Conservation (phyloP, 2,888 invertebrate genomes). For the Cistogaster globosa region DNA sequence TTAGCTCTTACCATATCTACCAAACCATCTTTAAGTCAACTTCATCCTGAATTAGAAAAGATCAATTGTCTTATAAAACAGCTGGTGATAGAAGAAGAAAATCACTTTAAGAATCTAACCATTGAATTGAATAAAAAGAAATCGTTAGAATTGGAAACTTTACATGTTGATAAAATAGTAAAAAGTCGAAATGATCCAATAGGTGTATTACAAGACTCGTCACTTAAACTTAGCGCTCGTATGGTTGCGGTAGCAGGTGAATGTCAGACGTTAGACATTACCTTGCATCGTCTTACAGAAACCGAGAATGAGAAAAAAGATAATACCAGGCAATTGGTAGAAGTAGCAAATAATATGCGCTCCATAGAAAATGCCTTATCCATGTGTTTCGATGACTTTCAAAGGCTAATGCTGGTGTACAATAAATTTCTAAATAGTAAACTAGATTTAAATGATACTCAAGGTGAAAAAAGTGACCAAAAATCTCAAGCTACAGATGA, state of each 20-base stretch:
- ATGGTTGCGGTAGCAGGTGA: conserved; percentile 82
- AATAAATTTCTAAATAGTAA: conserved; percentile 81
- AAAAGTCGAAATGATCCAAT: conserved; percentile 78
- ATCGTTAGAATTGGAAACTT: conserved; percentile 77
- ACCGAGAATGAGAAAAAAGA: conserved; percentile 78
- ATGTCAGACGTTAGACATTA: conserved; percentile 80
- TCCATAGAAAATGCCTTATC: conserved; percentile 80
- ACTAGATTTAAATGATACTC: conserved; percentile 73
- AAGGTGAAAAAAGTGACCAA: conserved; percentile 52
- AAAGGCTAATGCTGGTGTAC: conserved; percentile 81
- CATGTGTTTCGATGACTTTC: conserved; percentile 81
- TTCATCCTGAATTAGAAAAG: conserved; percentile 77
- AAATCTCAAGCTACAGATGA: conserved; percentile 68
- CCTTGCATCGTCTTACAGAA: conserved; percentile 79
- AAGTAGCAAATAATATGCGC: conserved; percentile 81
- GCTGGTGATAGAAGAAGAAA: conserved; percentile 80
- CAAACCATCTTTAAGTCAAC: conserved; percentile 77
- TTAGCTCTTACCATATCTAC: conserved; percentile 80
- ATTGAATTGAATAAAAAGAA: conserved; percentile 77
- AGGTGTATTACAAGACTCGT: conserved; percentile 80
- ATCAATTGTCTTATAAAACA: conserved; percentile 79
- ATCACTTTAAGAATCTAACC: conserved; percentile 80
- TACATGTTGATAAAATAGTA: conserved; percentile 76
- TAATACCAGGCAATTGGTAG: conserved; percentile 78
- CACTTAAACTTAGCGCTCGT: conserved; percentile 81